Percentiles rank a stretch among this genome's conserved stretches.
These are phyloP conservation scores for Armadillidium nasatum DNA, from an alignment of 1,140 invertebrate species.

Conservation along the genomic window DNA sequence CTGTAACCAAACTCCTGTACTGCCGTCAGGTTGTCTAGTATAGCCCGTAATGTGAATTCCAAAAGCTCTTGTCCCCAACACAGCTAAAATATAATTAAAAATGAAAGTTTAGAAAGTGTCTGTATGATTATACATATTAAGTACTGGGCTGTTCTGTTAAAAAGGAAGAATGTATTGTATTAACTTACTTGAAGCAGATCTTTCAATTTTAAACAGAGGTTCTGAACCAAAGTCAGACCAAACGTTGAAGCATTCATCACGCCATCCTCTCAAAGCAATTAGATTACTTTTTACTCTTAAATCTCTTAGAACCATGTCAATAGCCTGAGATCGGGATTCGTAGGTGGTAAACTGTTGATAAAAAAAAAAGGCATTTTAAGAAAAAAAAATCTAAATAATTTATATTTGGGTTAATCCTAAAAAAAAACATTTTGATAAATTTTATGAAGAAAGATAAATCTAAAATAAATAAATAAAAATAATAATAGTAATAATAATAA, in stretches of 20 bases:
- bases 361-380: too few species aligned
- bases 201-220: constrained; percentile 80
- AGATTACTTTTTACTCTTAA: constrained; percentile 63
- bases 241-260: constrained; percentile 87
- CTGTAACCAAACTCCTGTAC: constrained; percentile 83
- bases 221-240: constrained; percentile 63
- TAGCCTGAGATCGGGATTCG: constrained; percentile 66
- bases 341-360: constrained; percentile 79
- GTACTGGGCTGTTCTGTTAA: not conserved
- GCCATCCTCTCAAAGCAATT: constrained; percentile 74
- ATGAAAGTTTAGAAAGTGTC: not conserved
- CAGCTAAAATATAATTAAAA: constrained; percentile 52
- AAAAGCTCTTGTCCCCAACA: constrained; percentile 89
- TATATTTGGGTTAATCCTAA: too few species aligned
- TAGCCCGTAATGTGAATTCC: constrained; percentile 93
- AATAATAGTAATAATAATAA: too few species aligned
- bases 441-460: too few species aligned
- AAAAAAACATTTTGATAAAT: too few species aligned
- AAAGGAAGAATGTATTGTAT: too few species aligned
- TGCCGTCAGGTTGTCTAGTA: constrained; percentile 73
- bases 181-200: constrained; percentile 76
- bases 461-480: too few species aligned
- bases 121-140: not conserved
- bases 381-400: too few species aligned
- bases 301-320: constrained; percentile 73